A percentile compares a stretch with the other conserved stretches of the same genome.
Conservation (phyloP, 2,113 vertebrate genomes). For the Edolisoma coerulescens region DNA sequence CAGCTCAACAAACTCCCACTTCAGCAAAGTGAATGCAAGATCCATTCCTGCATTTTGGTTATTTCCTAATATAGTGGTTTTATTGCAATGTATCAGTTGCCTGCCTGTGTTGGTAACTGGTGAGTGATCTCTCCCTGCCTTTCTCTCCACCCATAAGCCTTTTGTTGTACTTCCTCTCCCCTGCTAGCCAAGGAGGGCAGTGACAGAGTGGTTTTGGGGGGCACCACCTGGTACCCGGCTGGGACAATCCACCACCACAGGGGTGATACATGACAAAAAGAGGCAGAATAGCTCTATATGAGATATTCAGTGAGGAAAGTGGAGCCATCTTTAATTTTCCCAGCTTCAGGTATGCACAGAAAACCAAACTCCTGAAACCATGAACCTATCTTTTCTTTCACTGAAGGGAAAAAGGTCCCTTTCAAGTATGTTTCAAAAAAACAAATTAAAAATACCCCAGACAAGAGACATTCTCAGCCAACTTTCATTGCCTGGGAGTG, state of each 20-base stretch:
- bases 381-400: not conserved
- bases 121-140: not conserved
- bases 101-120: no score
- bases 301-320: not conserved
- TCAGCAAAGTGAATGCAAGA: not conserved
- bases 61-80: not conserved
- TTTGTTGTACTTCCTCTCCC: not conserved
- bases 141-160: not conserved
- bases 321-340: not conserved
- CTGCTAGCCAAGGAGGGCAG: not conserved
- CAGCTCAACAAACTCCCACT: not conserved
- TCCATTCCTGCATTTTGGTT: not conserved
- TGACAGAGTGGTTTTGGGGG: not conserved
- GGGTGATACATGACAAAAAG: not conserved
- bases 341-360: not conserved
- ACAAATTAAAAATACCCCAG: not conserved
- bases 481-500: not conserved
- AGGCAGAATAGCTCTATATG: not conserved
- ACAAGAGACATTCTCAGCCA: not conserved
- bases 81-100: not conserved
- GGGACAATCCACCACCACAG: not conserved
- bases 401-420: not conserved
- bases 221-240: not conserved
- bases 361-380: not conserved
- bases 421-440: not conserved